Percentiles rank a stretch among this genome's conserved stretches.
Evolutionary conservation across 2,113 vertebrate species (phyloP).

Genomic region (Motacilla tschutschensis): DNA sequence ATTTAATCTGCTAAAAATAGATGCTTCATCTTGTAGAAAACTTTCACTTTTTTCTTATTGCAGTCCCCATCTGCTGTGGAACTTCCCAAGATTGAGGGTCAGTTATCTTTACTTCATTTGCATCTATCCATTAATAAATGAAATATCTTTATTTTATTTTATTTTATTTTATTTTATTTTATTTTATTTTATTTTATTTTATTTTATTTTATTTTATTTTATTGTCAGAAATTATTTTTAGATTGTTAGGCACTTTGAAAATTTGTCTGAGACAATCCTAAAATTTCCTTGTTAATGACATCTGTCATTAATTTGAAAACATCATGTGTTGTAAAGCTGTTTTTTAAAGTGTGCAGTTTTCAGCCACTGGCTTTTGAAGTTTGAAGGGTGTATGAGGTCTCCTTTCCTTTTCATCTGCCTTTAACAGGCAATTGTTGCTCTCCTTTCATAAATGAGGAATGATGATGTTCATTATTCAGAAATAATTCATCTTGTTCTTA

Average conservation of each 20-base stretch:
- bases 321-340: background rate
- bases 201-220: background rate
- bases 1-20: background rate
- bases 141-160: background rate
- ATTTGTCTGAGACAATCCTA: background rate
- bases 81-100: conserved; percentile 84
- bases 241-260: background rate
- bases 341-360: background rate
- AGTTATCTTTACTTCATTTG: conserved; percentile 37
- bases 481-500: background rate
- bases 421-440: background rate
- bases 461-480: background rate
- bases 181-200: background rate
- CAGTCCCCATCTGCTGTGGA: conserved; percentile 73
- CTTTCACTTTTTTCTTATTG: conserved; percentile 50
- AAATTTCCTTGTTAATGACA: background rate
- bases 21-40: background rate
- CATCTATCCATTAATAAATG: background rate
- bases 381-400: background rate
- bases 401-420: background rate
- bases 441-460: background rate
- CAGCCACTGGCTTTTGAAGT: background rate
- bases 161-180: background rate
- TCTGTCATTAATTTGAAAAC: background rate
- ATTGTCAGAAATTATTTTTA: background rate